These are phyloP conservation scores for Coelopa frigida DNA, from an alignment of 1,140 invertebrate species.

Conservation along the genomic window DNA sequence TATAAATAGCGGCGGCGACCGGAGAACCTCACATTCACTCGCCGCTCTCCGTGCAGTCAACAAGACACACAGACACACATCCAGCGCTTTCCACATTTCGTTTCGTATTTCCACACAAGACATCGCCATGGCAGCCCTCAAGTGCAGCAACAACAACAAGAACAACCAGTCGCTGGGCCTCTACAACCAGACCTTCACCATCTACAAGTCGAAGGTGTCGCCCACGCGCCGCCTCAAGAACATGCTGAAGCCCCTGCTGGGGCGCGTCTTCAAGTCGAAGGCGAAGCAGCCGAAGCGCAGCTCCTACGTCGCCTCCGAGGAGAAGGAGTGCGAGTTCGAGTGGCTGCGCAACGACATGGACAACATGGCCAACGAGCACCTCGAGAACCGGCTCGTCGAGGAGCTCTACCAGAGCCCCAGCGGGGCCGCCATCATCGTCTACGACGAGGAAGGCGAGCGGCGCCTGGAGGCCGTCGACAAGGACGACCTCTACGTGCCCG, in stretches of 20 bases:
- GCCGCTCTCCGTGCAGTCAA: conserved; percentile 18
- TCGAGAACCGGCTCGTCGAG: conserved; percentile 54
- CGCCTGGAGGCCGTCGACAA: conserved; percentile 53
- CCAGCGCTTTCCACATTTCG: too few relatives aligned
- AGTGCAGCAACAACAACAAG: conserved; percentile 5
- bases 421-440: conserved; percentile 53
- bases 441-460: conserved; percentile 48
- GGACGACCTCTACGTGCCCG: conserved; percentile 53
- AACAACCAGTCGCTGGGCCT: conserved; percentile 18
- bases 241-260: conserved; percentile 30
- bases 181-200: conserved; percentile 8
- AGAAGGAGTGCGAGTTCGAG: conserved; percentile 39
- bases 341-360: conserved; percentile 44
- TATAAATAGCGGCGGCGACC: conserved; percentile 31
- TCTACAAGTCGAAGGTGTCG: conserved; percentile 38
- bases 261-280: conserved; percentile 29
- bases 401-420: conserved; percentile 54
- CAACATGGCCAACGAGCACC: conserved; percentile 55
- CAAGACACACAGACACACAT: conserved; percentile 15
- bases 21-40: conserved; percentile 16
- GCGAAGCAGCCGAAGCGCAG: conserved; percentile 30
- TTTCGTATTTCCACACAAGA: conserved; percentile 2
- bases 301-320: conserved; percentile 43
- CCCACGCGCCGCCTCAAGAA: conserved; percentile 34
- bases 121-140: not conserved